Evolutionary conservation across 2,113 vertebrate species (phyloP).

Genomic region (Laticauda laticaudata): DNA sequence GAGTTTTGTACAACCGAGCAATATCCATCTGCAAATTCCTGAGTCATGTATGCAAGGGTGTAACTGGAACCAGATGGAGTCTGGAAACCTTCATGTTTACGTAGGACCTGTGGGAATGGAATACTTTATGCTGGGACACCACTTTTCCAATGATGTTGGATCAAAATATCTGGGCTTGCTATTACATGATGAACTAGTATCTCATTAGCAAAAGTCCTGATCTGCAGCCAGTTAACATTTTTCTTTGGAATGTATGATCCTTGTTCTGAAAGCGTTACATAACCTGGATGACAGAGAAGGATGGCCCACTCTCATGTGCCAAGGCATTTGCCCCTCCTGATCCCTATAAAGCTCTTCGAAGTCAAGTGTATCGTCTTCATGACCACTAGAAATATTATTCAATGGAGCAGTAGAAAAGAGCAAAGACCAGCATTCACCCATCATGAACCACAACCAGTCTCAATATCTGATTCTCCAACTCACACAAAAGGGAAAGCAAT

Average conservation of each 20-base stretch:
- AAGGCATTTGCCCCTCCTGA: not conserved
- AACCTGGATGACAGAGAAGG: not conserved
- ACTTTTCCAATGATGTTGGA: not conserved
- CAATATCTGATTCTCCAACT: not conserved
- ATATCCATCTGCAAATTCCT: slow-evolving; percentile 63
- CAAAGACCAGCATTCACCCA: not conserved
- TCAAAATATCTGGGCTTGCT: not conserved
- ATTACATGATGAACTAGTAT: not conserved
- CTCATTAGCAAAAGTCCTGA: not conserved
- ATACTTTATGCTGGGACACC: slow-evolving; percentile 11
- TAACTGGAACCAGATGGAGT: slow-evolving; percentile 71
- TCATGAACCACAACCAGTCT: not conserved
- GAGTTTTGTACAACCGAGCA: slow-evolving; percentile 52
- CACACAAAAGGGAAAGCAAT: not conserved
- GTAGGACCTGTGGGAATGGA: slow-evolving; percentile 52
- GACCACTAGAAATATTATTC: not conserved
- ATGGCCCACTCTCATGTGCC: not conserved
- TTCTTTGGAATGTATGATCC: not conserved
- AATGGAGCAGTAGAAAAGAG: not conserved
- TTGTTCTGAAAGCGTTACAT: not conserved
- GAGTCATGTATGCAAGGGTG: slow-evolving; percentile 59
- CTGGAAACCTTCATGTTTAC: slow-evolving; percentile 61
- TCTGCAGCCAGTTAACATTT: fast-evolving
- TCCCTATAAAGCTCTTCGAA: not conserved
- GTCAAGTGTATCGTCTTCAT: not conserved